phyloP scores from a whole-genome alignment of 23 tunicate species.

The Ciona savignyi region DNA sequence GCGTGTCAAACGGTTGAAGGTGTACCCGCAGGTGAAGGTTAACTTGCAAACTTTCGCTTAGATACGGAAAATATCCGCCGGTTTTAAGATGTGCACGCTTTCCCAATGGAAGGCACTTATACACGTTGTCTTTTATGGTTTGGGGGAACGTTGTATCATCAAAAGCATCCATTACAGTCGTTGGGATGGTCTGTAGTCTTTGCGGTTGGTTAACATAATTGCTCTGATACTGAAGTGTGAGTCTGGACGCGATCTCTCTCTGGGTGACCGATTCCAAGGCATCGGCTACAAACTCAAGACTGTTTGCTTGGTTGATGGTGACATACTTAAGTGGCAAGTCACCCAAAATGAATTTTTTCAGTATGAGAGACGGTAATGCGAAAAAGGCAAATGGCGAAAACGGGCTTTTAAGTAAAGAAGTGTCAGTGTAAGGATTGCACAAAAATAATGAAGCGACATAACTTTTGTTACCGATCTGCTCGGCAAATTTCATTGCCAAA shows the following conservation, averaged over 20 bases:
- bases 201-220: conserved; percentile 56
- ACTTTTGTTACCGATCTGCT: conserved; percentile 31
- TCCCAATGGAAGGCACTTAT: conserved; percentile 59
- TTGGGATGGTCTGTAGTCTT: conserved; percentile 43
- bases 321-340: background rate
- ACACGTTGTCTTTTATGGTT: conserved; percentile 31
- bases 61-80: conserved; percentile 70
- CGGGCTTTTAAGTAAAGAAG: conserved; percentile 33
- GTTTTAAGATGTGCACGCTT: conserved; percentile 58
- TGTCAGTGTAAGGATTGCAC: conserved; percentile 74
- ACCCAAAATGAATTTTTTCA: conserved; percentile 35
- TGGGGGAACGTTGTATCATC: conserved; percentile 38
- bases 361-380: conserved; percentile 41
- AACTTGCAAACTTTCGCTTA: conserved; percentile 43
- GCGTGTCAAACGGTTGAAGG: conserved; percentile 41
- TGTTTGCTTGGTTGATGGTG: background rate
- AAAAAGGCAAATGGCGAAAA: conserved; percentile 37
- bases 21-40: conserved; percentile 65
- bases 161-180: conserved; percentile 57
- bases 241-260: conserved; percentile 25
- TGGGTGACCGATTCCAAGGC: conserved; percentile 32
- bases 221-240: conserved; percentile 29
- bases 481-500: conserved; percentile 67
- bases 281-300: conserved; percentile 55
- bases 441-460: conserved; percentile 52